Evolutionary conservation across 1,140 invertebrate genomes (phyloP).

Genomic region (Orius laevigatus): DNA sequence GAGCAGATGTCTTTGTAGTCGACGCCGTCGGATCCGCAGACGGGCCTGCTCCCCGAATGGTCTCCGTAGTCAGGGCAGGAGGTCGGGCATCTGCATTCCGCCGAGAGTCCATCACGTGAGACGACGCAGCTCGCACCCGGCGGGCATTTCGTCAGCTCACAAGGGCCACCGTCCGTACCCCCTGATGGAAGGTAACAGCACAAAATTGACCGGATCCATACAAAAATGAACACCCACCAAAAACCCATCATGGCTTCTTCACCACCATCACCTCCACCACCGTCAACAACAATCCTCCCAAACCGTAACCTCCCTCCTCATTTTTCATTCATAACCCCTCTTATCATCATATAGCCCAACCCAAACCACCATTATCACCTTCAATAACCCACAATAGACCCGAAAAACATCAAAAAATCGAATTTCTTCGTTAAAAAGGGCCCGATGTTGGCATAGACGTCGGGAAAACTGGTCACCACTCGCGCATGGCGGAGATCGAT

Average conservation of each 20-base stretch:
- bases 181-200: slow-evolving; percentile 10
- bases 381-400: no score
- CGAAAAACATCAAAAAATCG: no score
- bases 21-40: slow-evolving; percentile 55
- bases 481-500: no score
- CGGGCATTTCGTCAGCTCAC: slow-evolving; percentile 49
- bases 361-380: no score
- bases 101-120: slow-evolving; percentile 3
- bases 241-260: slow-evolving; percentile 13
- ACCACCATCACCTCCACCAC: background rate
- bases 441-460: no score
- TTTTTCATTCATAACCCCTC: no score
- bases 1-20: slow-evolving; percentile 70
- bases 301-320: no score
- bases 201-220: background rate
- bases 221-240: background rate
- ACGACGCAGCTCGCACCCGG: slow-evolving; percentile 60
- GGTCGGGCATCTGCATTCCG: slow-evolving; percentile 17
- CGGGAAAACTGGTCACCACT: no score
- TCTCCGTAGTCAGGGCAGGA: slow-evolving; percentile 19
- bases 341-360: no score
- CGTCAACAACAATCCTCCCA: background rate
- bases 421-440: no score
- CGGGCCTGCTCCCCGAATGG: slow-evolving; percentile 28
- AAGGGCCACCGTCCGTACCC: slow-evolving; percentile 43